A percentile compares a stretch with the other conserved stretches of the same genome.
Conservation (phyloP, 2,797 vertebrate species). For the Centropyge bicolor region DNA sequence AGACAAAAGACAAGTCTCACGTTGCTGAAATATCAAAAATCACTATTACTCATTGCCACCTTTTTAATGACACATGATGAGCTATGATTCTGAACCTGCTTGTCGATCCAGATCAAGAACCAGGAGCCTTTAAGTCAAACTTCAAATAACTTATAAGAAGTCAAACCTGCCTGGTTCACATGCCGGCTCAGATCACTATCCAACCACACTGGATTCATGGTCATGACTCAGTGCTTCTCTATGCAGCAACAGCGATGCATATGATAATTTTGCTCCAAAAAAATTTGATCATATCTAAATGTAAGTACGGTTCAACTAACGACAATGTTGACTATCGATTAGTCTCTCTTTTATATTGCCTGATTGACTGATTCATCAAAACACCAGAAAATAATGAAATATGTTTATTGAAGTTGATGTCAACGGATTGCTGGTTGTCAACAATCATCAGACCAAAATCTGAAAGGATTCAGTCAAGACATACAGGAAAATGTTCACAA, state of each 20-base stretch:
- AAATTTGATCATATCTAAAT: not conserved
- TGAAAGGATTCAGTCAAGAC: not conserved
- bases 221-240: not conserved
- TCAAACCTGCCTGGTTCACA: not conserved
- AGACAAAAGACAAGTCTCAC: no score
- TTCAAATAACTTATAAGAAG: not conserved
- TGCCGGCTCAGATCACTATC: not conserved
- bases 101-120: no score
- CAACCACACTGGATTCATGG: no score
- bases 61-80: slow-evolving; percentile 12
- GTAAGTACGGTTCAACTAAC: not conserved
- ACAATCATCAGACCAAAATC: not conserved
- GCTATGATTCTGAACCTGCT: not conserved
- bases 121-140: no score
- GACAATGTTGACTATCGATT: no score
- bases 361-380: no score
- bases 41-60: not conserved
- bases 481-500: not conserved
- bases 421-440: not conserved
- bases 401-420: no score
- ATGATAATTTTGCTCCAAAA: not conserved
- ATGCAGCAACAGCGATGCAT: not conserved
- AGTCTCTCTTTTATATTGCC: no score
- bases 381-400: no score
- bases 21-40: not conserved